Conservation (phyloP, 2,797 vertebrate genomes). For the Gallirallus australis region DNA sequence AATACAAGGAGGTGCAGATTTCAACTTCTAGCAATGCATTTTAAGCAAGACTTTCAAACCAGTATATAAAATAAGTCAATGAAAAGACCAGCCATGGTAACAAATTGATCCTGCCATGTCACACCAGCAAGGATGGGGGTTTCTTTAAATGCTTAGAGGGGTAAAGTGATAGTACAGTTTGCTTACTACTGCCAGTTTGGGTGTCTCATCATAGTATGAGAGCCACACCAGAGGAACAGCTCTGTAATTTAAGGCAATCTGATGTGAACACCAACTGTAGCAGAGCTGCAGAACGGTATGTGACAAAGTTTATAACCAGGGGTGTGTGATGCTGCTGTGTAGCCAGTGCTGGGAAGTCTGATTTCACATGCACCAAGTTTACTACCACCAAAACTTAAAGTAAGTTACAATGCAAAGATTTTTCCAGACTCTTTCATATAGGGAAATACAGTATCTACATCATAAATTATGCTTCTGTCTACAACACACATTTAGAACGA, state of each 20-base stretch:
- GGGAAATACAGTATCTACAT: background rate
- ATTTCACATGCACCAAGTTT: background rate
- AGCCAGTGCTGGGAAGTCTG: background rate
- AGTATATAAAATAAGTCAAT: background rate
- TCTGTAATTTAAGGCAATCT: background rate
- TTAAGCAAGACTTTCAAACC: background rate
- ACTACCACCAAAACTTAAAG: background rate
- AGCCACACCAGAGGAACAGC: background rate
- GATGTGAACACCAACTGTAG: background rate
- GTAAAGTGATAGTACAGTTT: background rate
- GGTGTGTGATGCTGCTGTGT: accelerated
- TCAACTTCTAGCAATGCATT: background rate
- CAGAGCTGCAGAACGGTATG: background rate
- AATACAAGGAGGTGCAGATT: background rate
- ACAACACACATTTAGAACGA: background rate
- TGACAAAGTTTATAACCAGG: background rate
- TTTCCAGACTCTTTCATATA: background rate
- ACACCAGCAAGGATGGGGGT: background rate
- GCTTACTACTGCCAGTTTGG: background rate
- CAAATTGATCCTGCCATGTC: background rate
- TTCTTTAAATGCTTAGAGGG: background rate
- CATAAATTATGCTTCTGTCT: background rate
- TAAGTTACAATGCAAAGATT: background rate
- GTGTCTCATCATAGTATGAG: background rate
- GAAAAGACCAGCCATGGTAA: background rate